Percentiles rank a stretch among this genome's conserved stretches.
phyloP scores from a whole-genome alignment of 2,888 invertebrate species.

The Diaprepes abbreviatus region DNA sequence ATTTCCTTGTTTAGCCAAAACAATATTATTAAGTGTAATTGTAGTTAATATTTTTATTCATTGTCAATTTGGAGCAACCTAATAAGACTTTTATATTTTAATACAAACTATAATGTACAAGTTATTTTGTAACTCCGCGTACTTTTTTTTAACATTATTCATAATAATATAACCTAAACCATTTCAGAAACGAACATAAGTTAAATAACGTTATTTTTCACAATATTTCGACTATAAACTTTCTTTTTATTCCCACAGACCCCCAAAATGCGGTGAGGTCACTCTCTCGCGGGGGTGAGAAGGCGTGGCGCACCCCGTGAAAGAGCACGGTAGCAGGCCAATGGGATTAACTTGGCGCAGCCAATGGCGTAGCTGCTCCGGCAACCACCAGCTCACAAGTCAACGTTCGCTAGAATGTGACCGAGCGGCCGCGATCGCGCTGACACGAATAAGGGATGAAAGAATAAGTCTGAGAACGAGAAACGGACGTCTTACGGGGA shows the following conservation, averaged over 20 bases:
- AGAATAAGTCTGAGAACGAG: conserved; percentile 5
- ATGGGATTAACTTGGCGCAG: conserved; percentile 61
- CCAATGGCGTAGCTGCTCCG: conserved; percentile 59
- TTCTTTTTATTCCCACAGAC: conserved; percentile 9
- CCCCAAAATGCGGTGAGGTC: conserved; percentile 14
- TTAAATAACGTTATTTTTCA: not conserved
- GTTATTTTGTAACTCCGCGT: too few species aligned
- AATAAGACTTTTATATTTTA: too few species aligned
- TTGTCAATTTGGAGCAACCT: too few species aligned
- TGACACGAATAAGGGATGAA: conserved; percentile 19
- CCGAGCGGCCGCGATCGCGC: conserved; percentile 19
- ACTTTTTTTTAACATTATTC: too few species aligned
- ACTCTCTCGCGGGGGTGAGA: conserved; percentile 12
- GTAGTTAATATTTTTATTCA: too few species aligned
- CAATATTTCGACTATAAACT: not conserved
- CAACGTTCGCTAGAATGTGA: conserved; percentile 55
- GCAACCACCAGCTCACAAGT: conserved; percentile 62
- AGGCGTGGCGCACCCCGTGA: conserved; percentile 54
- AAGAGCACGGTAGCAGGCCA: conserved; percentile 56
- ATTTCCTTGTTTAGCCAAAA: too few species aligned
- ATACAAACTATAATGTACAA: too few species aligned
- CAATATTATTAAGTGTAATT: too few species aligned
- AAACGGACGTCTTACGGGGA: conserved; percentile 3
- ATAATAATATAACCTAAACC: too few species aligned
- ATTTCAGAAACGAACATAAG: too few species aligned